Conservation (phyloP, 1,140 invertebrate species). For the Drosophila funebris region DNA sequence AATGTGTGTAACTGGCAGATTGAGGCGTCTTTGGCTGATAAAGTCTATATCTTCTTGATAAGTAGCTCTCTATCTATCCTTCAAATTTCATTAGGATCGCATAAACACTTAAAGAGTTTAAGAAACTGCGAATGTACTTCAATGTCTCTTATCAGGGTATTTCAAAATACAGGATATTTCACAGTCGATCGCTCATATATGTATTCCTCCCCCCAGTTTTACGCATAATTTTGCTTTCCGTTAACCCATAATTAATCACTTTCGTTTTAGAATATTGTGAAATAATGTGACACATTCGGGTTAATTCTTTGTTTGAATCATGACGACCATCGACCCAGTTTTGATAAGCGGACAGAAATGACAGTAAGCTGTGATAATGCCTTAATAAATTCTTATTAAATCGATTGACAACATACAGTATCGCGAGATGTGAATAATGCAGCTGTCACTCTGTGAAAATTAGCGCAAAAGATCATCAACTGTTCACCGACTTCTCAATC, state of each 20-base stretch:
- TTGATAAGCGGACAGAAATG: conserved; percentile 52
- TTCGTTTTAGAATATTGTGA: conserved; percentile 1
- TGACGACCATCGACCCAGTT: conserved; percentile 49
- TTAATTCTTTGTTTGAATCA: conserved; percentile 68
- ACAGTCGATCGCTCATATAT: neutral
- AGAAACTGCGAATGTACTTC: too few species aligned
- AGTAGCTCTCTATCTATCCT: too few species aligned
- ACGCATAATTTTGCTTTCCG: neutral
- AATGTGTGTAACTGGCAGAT: too few species aligned
- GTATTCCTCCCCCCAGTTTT: neutral
- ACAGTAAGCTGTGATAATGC: conserved; percentile 24
- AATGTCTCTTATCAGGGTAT: neutral
- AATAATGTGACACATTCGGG: conserved; percentile 60
- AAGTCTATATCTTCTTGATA: too few species aligned
- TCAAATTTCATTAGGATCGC: too few species aligned
- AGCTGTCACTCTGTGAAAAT: conserved; percentile 36
- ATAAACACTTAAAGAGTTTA: too few species aligned
- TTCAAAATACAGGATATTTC: neutral
- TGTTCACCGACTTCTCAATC: conserved; percentile 3
- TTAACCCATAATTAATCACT: conserved; percentile 9
- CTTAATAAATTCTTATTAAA: conserved; percentile 15
- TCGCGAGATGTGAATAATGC: conserved; percentile 22
- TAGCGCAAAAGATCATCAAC: conserved; percentile 27
- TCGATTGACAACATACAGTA: conserved; percentile 12
- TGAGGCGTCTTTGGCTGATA: too few species aligned